A percentile compares a stretch with the other conserved stretches of the same genome.
phyloP scores from a whole-genome alignment of 2,888 invertebrate genomes.

The Leucophenga montana region DNA sequence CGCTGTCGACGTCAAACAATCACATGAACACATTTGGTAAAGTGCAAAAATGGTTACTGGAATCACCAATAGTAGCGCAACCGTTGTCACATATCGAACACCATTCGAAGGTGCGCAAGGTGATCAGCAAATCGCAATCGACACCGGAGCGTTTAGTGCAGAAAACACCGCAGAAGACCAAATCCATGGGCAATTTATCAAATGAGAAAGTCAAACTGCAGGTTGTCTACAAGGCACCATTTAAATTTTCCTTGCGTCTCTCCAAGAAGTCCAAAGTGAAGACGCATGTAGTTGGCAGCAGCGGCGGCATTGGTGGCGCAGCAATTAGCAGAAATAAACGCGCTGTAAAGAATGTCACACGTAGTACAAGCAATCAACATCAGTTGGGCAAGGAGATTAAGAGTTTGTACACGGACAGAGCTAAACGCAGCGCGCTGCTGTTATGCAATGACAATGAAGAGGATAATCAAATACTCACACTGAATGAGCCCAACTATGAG shows the following conservation, averaged over 20 bases:
- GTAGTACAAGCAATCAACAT: constrained; percentile 48
- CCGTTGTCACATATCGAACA: constrained; percentile 72
- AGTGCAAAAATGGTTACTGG: constrained; percentile 89
- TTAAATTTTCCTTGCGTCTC: constrained; percentile 87
- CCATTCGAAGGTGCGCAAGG: constrained; percentile 71
- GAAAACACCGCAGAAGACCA: constrained; percentile 78
- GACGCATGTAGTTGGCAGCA: constrained; percentile 70
- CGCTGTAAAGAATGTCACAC: constrained; percentile 54
- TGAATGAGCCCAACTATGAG: constrained; percentile 72
- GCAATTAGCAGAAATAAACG: constrained; percentile 50
- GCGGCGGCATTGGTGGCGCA: constrained; percentile 52
- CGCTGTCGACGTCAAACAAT: constrained; percentile 74
- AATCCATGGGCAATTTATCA: constrained; percentile 81
- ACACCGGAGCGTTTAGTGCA: constrained; percentile 83
- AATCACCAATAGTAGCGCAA: constrained; percentile 77
- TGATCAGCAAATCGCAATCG: constrained; percentile 87
- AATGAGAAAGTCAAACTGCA: constrained; percentile 84
- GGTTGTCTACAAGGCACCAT: constrained; percentile 90
- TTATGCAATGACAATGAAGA: constrained; percentile 67
- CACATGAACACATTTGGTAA: constrained; percentile 78
- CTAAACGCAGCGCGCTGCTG: constrained; percentile 68
- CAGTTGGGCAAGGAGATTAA: constrained; percentile 40
- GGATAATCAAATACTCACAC: constrained; percentile 68
- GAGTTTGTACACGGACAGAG: constrained; percentile 52
- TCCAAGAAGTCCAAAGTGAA: constrained; percentile 72